Conservation (phyloP, 2,113 vertebrate genomes). For the Anhinga anhinga region DNA sequence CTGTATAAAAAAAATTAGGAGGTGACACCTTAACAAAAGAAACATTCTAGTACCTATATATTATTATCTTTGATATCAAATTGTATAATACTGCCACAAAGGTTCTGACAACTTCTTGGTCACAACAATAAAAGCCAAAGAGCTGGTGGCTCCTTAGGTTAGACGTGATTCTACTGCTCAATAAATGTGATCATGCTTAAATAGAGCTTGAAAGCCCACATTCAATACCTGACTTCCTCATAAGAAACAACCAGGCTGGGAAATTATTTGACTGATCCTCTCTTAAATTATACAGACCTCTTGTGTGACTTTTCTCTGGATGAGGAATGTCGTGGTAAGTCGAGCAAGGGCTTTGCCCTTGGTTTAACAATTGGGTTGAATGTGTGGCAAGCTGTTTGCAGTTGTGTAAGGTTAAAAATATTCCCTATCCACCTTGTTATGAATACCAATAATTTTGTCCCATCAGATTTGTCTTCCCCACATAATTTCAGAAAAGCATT, state of each 20-base stretch:
- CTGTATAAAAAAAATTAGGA: not conserved
- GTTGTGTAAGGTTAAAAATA: not conserved
- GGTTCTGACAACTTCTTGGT: not conserved
- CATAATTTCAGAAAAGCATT: not conserved
- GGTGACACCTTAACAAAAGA: not conserved
- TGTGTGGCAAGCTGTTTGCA: accelerated
- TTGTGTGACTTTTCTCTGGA: not conserved
- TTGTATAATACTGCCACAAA: not conserved
- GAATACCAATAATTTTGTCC: not conserved
- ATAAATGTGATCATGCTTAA: accelerated
- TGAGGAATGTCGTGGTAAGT: not conserved
- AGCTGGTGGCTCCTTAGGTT: not conserved
- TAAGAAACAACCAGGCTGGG: not conserved
- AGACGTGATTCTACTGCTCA: not conserved
- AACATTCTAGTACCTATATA: not conserved
- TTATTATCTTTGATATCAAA: not conserved
- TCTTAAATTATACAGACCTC: not conserved
- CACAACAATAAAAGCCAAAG: not conserved
- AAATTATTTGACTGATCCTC: not conserved
- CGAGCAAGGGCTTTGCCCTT: not conserved
- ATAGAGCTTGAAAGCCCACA: not conserved
- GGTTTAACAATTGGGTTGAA: not conserved
- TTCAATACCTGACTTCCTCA: not conserved
- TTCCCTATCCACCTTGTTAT: accelerated
- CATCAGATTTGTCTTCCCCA: not conserved